Conservation (phyloP, 2,113 vertebrate species). For the Ranitomeya variabilis region DNA sequence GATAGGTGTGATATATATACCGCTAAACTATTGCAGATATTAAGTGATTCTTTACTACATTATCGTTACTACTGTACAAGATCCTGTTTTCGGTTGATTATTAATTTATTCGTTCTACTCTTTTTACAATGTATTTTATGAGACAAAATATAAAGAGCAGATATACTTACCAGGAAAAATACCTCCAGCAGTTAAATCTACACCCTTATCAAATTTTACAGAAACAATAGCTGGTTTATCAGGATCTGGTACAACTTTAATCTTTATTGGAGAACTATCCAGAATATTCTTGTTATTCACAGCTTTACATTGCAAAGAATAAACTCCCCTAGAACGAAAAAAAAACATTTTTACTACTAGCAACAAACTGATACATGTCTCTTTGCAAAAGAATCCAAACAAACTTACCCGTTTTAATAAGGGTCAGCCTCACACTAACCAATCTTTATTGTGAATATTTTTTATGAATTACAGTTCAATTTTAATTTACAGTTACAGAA, state of each 20-base stretch:
- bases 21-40: too few species aligned
- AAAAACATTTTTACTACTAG: not conserved
- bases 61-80: too few species aligned
- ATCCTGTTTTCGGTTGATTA: too few species aligned
- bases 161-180: conserved; percentile 81
- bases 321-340: conserved; percentile 78
- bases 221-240: conserved; percentile 79
- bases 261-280: conserved; percentile 74
- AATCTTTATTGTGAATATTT: not conserved
- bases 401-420: too few species aligned
- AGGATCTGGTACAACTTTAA: conserved; percentile 85
- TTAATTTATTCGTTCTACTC: too few species aligned
- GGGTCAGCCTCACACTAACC: too few species aligned
- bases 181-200: conserved; percentile 76
- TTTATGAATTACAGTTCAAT: not conserved
- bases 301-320: conserved; percentile 76
- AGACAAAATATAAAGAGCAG: too few species aligned
- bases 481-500: not conserved
- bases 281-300: conserved; percentile 72
- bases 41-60: too few species aligned
- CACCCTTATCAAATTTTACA: conserved; percentile 76
- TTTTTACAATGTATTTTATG: too few species aligned
- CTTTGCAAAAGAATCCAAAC: too few species aligned
- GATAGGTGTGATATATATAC: too few species aligned
- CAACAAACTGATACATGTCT: too few species aligned